Conservation (phyloP, 2,888 invertebrate species). For the Epistrophe grossulariae region DNA sequence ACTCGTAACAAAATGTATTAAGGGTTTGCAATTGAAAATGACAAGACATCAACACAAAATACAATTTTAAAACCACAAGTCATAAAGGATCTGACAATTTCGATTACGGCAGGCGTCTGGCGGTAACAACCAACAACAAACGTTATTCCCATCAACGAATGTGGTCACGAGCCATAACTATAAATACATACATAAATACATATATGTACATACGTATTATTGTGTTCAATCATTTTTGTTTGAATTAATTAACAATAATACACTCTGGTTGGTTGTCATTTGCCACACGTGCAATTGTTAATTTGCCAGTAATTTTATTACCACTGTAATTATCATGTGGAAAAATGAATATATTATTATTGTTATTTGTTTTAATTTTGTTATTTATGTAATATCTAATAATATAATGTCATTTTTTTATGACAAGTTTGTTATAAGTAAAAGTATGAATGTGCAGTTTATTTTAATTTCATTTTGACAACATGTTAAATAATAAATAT, state of each 20-base stretch:
- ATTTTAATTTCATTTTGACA: no score
- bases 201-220: no score
- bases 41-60: constrained; percentile 1
- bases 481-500: background rate
- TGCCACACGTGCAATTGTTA: constrained; percentile 11
- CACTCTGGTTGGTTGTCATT: no score
- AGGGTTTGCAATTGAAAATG: background rate
- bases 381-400: background rate
- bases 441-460: background rate
- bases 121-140: background rate
- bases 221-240: constrained; percentile 13
- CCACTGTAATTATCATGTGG: constrained; percentile 9
- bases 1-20: background rate
- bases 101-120: background rate
- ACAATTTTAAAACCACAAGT: background rate
- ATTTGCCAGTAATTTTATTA: constrained; percentile 6
- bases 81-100: constrained; percentile 3
- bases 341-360: background rate
- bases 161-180: constrained; percentile 16
- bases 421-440: background rate
- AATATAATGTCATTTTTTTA: background rate
- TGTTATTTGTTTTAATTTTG: background rate
- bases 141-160: background rate
- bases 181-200: background rate
- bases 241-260: constrained; percentile 22